Evolutionary conservation across 2,113 vertebrate species (phyloP), one percentile per base, ranked within the genome.

Genomic region (Urocynchramus pylzowi): DNA sequence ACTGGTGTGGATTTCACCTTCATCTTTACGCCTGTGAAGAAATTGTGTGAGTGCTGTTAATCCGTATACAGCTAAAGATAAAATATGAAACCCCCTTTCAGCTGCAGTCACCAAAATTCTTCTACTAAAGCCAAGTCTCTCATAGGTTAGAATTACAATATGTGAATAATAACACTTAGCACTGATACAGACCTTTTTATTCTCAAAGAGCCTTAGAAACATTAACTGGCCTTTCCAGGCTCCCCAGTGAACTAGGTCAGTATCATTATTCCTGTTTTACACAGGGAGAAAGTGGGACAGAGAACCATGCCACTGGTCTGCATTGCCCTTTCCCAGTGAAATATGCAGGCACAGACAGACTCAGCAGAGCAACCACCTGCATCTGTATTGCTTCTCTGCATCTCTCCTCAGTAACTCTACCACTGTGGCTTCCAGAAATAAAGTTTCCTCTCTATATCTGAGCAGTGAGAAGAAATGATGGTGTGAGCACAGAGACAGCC

Each of bases 241-340:
- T 96, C 89, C 89, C 73, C 70, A 53, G 61, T 87, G 94, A 93
- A 69, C 69, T 91, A 82, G 93, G 84, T 91, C 84, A 87, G 53
- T 89, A 61, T 91, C 69, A 84, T 95, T 95, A 94, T 95, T 91
- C 65, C 80, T 84, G 21, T 79, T 93, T 91, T 96, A 87, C 37
- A 68, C 19, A 16, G 21, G 49, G 31, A 95, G 61, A 91, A 95
- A 94, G 59, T 87, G 93, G 87, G 69, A 95, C 84, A 93, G 73
- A 84, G 77, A 84, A 67, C 77, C 89, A 61, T 59, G 41, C 44
- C 87, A 84, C 41, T 89, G 81, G 65, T 68, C 91, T 60, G 61
- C 14, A 6, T 50, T 91, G 78, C 65, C 78, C 73, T 95, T 89
- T 96, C 61, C 49, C 54, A 79, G 44, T 61, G 69, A 94, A 91